Evolutionary conservation across 2,797 vertebrate genomes (phyloP).

Genomic region (Pygocentrus nattereri): DNA sequence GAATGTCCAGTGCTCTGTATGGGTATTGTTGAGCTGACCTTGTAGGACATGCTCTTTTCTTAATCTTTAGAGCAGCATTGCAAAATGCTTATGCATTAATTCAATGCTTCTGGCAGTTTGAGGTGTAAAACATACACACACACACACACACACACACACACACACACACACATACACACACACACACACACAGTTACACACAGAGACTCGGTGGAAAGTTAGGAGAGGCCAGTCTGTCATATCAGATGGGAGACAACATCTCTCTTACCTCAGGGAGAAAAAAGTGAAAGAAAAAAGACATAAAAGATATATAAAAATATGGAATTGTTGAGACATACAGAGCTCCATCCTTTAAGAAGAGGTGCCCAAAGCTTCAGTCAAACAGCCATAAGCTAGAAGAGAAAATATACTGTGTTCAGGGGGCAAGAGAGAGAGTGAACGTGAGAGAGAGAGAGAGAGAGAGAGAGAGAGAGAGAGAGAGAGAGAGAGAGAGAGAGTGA

Average conservation of each 20-base stretch:
- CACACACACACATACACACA: conserved; percentile 49
- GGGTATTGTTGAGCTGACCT: not conserved
- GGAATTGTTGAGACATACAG: conserved; percentile 54
- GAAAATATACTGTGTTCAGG: not conserved
- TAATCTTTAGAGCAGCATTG: conserved; percentile 13
- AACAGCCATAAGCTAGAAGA: conserved; percentile 43
- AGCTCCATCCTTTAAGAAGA: conserved; percentile 47
- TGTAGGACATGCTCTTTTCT: not conserved
- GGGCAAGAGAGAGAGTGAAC: too few species aligned
- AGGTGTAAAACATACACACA: conserved; percentile 57
- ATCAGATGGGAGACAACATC: conserved; percentile 78
- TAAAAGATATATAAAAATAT: conserved; percentile 51
- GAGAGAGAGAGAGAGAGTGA: not conserved
- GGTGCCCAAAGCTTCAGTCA: conserved; percentile 50
- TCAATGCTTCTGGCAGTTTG: conserved; percentile 57
- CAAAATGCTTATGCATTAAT: conserved; percentile 39
- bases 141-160: too few species aligned
- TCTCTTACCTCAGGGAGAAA: conserved; percentile 68
- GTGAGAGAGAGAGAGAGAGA: not conserved
- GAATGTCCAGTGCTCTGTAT: not conserved
- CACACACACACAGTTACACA: conserved; percentile 46
- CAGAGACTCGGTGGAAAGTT: conserved; percentile 67
- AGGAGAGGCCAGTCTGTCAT: conserved; percentile 54
- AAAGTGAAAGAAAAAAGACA: too few species aligned
- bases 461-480: not conserved